Evolutionary conservation across 2,113 vertebrate species (phyloP).

Genomic region (Myiozetetes cayanensis): DNA sequence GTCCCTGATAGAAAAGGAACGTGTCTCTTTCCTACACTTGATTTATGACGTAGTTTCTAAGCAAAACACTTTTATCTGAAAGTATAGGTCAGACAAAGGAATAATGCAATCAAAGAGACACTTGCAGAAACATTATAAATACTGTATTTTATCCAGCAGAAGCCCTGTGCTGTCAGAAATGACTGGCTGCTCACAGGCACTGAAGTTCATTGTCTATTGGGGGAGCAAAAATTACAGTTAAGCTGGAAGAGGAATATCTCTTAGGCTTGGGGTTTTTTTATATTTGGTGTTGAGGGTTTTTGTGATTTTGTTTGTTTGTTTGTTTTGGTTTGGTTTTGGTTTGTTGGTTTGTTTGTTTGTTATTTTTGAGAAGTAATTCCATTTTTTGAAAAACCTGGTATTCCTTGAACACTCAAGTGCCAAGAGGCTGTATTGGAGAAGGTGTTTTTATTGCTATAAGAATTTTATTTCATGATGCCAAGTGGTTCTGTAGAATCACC

Average conservation of each 20-base stretch:
- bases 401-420: background rate
- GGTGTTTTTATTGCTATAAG: background rate
- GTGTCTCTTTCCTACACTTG: constrained; percentile 40
- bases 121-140: constrained; percentile 70
- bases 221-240: background rate
- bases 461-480: background rate
- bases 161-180: constrained; percentile 51
- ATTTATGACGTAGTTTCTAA: constrained; percentile 72
- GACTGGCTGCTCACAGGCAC: constrained; percentile 29
- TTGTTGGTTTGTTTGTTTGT: background rate
- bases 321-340: no score
- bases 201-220: constrained; percentile 29
- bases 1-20: constrained; percentile 52
- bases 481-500: background rate
- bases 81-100: constrained; percentile 68
- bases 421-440: background rate
- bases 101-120: constrained; percentile 54
- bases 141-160: constrained; percentile 25
- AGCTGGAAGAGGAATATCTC: background rate
- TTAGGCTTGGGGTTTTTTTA: background rate
- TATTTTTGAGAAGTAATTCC: background rate
- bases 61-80: constrained; percentile 69
- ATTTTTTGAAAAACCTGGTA: background rate
- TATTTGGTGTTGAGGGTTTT: background rate
- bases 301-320: background rate